Evolutionary conservation across 2,888 invertebrate genomes (phyloP).

Genomic region (Thysanoteuthis rhombus): DNA sequence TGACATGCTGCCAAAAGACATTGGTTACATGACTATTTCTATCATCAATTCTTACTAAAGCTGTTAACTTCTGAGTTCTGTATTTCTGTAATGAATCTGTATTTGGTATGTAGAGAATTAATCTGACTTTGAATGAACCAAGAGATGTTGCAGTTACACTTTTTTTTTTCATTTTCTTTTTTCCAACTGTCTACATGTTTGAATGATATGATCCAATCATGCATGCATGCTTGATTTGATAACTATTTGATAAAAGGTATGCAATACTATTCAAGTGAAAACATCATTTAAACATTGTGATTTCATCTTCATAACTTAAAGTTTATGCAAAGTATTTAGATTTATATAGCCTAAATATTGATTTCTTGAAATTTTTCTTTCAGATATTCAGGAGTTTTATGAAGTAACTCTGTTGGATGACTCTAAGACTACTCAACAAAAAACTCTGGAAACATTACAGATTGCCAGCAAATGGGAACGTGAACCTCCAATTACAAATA

Average conservation of each 20-base stretch:
- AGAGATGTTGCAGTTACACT: neutral
- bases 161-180: neutral
- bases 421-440: constrained; percentile 92
- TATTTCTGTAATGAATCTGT: neutral
- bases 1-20: too few species aligned
- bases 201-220: too few species aligned
- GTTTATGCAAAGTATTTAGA: neutral
- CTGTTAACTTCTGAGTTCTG: too few species aligned
- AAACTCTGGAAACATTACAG: constrained; percentile 92
- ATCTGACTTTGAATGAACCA: neutral
- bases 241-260: too few species aligned
- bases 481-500: constrained; percentile 55
- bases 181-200: too few species aligned
- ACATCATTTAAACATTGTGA: too few species aligned
- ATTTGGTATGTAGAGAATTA: neutral
- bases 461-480: constrained; percentile 71
- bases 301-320: too few species aligned
- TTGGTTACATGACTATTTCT: too few species aligned
- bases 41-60: neutral
- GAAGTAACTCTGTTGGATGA: constrained; percentile 96
- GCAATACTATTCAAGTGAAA: too few species aligned
- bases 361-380: constrained; percentile 34
- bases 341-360: neutral
- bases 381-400: constrained; percentile 98
- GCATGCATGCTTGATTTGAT: too few species aligned